Conservation (phyloP, 2,888 invertebrate genomes). For the Meiosimyza decipiens region DNA sequence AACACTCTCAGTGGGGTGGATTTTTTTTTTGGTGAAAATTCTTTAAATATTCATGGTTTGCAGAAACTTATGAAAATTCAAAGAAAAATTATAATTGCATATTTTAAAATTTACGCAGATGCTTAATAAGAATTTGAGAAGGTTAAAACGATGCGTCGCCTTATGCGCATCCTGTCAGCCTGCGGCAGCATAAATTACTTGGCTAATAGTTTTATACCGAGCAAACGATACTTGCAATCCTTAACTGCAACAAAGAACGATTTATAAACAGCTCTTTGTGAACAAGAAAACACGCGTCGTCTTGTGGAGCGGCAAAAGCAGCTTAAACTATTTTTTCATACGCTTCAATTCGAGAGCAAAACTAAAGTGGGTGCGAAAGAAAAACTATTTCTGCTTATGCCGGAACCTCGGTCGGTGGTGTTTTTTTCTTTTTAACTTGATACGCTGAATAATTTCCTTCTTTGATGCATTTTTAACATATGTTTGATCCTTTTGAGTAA, state of each 20-base stretch:
- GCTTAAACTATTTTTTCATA: constrained; percentile 4
- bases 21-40: background rate
- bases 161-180: constrained; percentile 20
- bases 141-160: constrained; percentile 36
- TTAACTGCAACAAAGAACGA: too few relatives aligned
- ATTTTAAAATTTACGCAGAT: constrained; percentile 60
- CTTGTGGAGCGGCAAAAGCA: background rate
- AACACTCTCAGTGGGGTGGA: too few relatives aligned
- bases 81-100: constrained; percentile 65
- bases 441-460: constrained; percentile 28
- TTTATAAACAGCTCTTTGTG: too few relatives aligned
- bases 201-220: background rate
- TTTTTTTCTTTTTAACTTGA: background rate
- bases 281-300: too few relatives aligned
- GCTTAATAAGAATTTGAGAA: constrained; percentile 55
- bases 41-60: constrained; percentile 30
- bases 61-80: constrained; percentile 47
- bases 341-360: background rate
- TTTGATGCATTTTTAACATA: constrained; percentile 32
- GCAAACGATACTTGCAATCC: too few relatives aligned
- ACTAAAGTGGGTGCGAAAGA: too few relatives aligned
- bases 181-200: constrained; percentile 36
- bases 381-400: constrained; percentile 4
- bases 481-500: constrained; percentile 19
- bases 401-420: background rate